Percentiles rank a stretch among this genome's conserved stretches.
These are phyloP conservation scores for Microchrysa polita DNA, from an alignment of 2,888 invertebrate species.

Conservation along the genomic window DNA sequence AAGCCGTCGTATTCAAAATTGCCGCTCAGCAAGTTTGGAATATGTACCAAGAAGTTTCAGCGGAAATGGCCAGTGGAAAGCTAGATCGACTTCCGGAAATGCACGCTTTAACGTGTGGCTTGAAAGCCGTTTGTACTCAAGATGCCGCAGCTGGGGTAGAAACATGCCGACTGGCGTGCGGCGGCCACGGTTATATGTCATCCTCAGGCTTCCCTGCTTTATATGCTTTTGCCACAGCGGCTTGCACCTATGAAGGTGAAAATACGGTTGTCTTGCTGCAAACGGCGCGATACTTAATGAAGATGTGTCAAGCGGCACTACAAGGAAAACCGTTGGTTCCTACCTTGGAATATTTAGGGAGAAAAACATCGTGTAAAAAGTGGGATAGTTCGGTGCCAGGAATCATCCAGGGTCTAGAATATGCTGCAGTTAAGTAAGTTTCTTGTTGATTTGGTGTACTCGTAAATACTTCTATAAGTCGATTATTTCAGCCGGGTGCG, in stretches of 20 bases:
- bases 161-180: slow-evolving; percentile 88
- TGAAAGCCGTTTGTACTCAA: slow-evolving; percentile 87
- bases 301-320: slow-evolving; percentile 76
- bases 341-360: slow-evolving; percentile 76
- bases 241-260: slow-evolving; percentile 96
- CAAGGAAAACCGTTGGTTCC: slow-evolving; percentile 71
- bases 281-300: slow-evolving; percentile 85
- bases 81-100: slow-evolving; percentile 83
- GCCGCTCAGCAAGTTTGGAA: slow-evolving; percentile 83
- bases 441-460: not conserved
- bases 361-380: slow-evolving; percentile 54
- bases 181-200: slow-evolving; percentile 95
- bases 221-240: slow-evolving; percentile 85
- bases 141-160: slow-evolving; percentile 83
- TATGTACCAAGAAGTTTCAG: slow-evolving; percentile 84
- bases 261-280: slow-evolving; percentile 93
- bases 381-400: slow-evolving; percentile 60
- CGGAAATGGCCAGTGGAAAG: slow-evolving; percentile 83
- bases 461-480: not conserved
- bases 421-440: slow-evolving; percentile 66
- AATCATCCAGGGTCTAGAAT: slow-evolving; percentile 66
- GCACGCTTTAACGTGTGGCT: slow-evolving; percentile 89
- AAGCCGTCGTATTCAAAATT: slow-evolving; percentile 81
- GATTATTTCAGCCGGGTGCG: slow-evolving; percentile 72
- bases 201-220: slow-evolving; percentile 85